Percentiles rank a stretch among this genome's conserved stretches.
Evolutionary conservation across 1,140 invertebrate genomes (phyloP).

Genomic region (Aphelinus certus): DNA sequence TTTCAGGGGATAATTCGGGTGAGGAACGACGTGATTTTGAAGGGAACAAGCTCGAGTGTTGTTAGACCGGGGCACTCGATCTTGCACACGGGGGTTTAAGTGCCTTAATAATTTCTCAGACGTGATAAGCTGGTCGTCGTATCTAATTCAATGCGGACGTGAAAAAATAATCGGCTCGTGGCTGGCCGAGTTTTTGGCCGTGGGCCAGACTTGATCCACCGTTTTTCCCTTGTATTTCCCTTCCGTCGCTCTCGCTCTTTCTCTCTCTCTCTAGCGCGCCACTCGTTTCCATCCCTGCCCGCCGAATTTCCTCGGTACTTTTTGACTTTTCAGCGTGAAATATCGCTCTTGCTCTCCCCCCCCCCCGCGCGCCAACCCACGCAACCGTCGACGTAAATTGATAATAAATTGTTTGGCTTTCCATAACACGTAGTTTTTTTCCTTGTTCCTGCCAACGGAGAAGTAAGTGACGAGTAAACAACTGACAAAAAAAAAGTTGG

Average conservation of each 20-base stretch:
- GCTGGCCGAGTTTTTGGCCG: constrained; percentile 20
- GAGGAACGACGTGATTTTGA: too few species aligned
- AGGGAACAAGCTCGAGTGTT: too few species aligned
- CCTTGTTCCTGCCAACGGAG: not conserved
- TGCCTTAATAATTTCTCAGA: constrained; percentile 1
- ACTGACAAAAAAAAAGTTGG: not conserved
- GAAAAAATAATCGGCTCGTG: constrained; percentile 31
- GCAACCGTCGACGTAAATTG: constrained; percentile 20
- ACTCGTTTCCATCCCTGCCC: not conserved
- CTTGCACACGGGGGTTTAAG: not conserved
- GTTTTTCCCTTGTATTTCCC: constrained; percentile 28
- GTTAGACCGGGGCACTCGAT: too few species aligned
- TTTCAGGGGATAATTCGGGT: too few species aligned
- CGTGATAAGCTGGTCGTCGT: constrained; percentile 15
- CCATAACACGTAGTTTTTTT: not conserved
- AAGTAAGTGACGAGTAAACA: constrained; percentile 24
- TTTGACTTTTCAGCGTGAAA: constrained; percentile 26
- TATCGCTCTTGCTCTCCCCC: constrained; percentile 3
- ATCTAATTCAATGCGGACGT: constrained; percentile 25
- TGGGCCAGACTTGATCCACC: constrained; percentile 25
- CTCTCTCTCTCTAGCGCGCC: not conserved
- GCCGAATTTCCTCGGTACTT: constrained; percentile 14
- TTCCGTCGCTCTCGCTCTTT: not conserved
- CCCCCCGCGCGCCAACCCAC: too few species aligned
- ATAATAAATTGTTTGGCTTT: constrained; percentile 34